A percentile compares a stretch with the other conserved stretches of the same genome.
Evolutionary conservation across 2,797 vertebrate genomes (phyloP).

Genomic region (Lophura swinhoii): DNA sequence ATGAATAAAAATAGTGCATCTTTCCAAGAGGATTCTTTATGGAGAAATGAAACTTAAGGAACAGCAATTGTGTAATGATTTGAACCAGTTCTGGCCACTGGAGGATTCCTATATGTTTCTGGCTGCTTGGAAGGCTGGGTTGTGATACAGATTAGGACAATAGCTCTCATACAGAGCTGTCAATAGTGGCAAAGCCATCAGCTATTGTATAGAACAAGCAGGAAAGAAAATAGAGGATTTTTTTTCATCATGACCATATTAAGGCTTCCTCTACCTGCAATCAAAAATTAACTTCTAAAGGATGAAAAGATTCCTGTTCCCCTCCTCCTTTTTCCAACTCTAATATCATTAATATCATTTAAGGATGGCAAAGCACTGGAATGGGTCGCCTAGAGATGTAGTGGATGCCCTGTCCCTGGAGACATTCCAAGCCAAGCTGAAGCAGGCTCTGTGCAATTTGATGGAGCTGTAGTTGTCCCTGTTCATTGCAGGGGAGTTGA

Average conservation of each 20-base stretch:
- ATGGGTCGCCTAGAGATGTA: too few relatives aligned
- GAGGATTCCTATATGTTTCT: conserved; percentile 37
- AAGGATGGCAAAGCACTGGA: too few relatives aligned
- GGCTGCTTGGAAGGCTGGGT: not conserved
- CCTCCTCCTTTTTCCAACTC: not conserved
- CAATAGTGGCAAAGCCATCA: not conserved
- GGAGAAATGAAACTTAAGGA: not conserved
- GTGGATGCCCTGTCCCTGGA: too few relatives aligned
- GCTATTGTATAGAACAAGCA: not conserved
- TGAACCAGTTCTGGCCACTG: not conserved
- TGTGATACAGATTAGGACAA: not conserved
- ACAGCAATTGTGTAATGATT: not conserved
- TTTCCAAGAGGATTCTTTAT: not conserved
- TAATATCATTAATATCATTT: not conserved
- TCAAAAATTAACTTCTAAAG: not conserved
- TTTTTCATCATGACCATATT: not conserved
- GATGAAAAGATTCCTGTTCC: not conserved
- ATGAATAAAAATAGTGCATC: not conserved
- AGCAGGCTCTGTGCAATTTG: too few relatives aligned
- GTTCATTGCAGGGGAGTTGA: too few relatives aligned
- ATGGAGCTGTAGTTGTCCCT: too few relatives aligned
- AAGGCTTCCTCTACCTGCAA: not conserved
- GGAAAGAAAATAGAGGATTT: not conserved
- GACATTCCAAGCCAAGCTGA: too few relatives aligned
- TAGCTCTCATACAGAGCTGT: not conserved